A percentile compares a stretch with the other conserved stretches of the same genome.
Conservation (phyloP, 2,888 invertebrate genomes). For the Hypsopygia costalis region DNA sequence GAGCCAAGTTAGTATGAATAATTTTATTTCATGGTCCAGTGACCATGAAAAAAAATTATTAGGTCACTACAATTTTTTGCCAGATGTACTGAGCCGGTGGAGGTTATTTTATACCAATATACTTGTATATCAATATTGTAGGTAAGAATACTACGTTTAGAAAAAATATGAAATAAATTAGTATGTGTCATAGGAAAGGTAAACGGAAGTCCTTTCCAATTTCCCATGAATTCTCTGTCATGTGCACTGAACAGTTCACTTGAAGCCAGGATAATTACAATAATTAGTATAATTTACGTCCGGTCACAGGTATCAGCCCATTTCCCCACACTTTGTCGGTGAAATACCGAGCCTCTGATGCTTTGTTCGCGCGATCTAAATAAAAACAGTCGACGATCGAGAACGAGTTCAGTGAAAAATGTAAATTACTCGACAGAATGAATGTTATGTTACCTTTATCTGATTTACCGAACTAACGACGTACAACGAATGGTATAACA, state of each 20-base stretch:
- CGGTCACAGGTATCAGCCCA: slow-evolving; percentile 32
- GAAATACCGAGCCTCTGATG: slow-evolving; percentile 29
- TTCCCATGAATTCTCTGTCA: slow-evolving; percentile 8
- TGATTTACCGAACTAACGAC: slow-evolving; percentile 43
- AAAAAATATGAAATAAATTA: too few relatives aligned
- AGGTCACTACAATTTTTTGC: too few relatives aligned
- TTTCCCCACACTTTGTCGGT: slow-evolving; percentile 34
- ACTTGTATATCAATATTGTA: too few relatives aligned
- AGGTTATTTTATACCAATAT: too few relatives aligned
- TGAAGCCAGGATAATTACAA: slow-evolving; percentile 37
- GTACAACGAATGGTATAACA: slow-evolving; percentile 33
- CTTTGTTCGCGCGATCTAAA: slow-evolving; percentile 27
- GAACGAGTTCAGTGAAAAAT: slow-evolving; percentile 39
- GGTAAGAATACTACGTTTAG: too few relatives aligned
- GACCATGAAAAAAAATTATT: too few relatives aligned
- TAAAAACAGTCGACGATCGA: slow-evolving; percentile 21
- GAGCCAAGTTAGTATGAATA: too few relatives aligned
- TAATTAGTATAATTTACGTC: slow-evolving; percentile 57
- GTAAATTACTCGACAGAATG: slow-evolving; percentile 37
- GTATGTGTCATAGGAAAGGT: not conserved
- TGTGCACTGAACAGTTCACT: slow-evolving; percentile 8
- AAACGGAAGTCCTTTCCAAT: slow-evolving; percentile 9
- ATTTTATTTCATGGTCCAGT: too few relatives aligned
- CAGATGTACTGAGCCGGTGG: too few relatives aligned
- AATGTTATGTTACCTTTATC: slow-evolving; percentile 40